Base-by-base conservation (phyloP, 2,797 vertebrate genomes). In the Helostoma temminkii region DNA sequence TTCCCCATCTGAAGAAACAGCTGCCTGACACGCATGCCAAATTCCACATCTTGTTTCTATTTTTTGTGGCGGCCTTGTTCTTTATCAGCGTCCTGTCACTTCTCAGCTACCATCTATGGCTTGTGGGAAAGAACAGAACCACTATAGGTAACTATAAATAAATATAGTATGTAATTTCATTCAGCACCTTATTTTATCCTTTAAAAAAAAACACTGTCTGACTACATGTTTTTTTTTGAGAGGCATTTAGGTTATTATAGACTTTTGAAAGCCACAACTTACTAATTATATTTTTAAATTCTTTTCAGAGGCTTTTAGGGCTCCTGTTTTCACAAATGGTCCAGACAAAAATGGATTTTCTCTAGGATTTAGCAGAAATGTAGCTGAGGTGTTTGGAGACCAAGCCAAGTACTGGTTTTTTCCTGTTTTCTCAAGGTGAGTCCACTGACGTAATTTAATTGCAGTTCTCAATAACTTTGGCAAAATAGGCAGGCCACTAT, bases 41-140 rank as follows among this genome's bases (percentile, higher is more conserved):
- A 89, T 99, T 98, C 95, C 97, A 99, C 34, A 94, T 99, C 25
- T 92, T 99, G 26, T 99, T 98, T 87, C 94, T 99, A 66, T 98
- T 99, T 90, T 97, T 99, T 65, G 97, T 99, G 93, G 96, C 97
- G 36, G 93, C 96, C 48, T 95, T 99, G 93, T 99, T 99, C 92
- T 98, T 96, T 77, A 94, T 99, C 94, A 98, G 98, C 82, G 93
- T 98, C 62, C 74, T 97, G 81, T 98, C 96, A 5, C 95, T 99
- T 25, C 96, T 99, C 83, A 94, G 94, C 88, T 99, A 98, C 87
- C 98, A 99, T 78, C 94, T 97, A 59, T 99, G 97, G 97, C 95
- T 99, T 0, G 95, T 98, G 71, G 95, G 94, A 39, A 98, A 96
- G 94, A 99, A 99, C 88, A 94, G 96, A 80, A 98, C 97, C 65